Conservation (phyloP, 2,888 invertebrate species). For the Sicus ferrugineus region DNA sequence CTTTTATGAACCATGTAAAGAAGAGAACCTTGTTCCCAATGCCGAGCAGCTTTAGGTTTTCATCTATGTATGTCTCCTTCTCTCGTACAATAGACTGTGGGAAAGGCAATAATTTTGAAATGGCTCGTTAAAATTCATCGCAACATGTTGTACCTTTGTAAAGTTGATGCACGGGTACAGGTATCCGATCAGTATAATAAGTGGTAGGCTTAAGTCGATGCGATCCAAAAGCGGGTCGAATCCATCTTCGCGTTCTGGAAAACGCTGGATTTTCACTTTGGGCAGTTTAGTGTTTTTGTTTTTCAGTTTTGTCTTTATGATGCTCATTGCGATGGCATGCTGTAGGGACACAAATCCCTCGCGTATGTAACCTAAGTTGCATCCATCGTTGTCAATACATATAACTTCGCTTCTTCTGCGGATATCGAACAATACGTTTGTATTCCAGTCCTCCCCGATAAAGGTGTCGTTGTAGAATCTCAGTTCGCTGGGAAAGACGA, state of each 20-base stretch:
- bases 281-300: conserved; percentile 33
- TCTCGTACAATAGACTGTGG: conserved; percentile 51
- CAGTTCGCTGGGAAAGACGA: conserved; percentile 51
- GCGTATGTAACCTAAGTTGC: conserved; percentile 64
- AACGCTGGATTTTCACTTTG: conserved; percentile 44
- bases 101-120: background rate
- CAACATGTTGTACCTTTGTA: conserved; percentile 66
- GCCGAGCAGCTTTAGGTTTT: conserved; percentile 88
- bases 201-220: conserved; percentile 72
- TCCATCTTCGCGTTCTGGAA: conserved; percentile 65
- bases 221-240: conserved; percentile 72
- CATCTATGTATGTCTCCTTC: conserved; percentile 62
- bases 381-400: conserved; percentile 63
- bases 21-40: conserved; percentile 81
- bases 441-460: conserved; percentile 49
- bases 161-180: conserved; percentile 80
- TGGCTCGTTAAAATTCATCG: conserved; percentile 9
- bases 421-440: conserved; percentile 40
- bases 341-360: conserved; percentile 75
- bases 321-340: conserved; percentile 66
- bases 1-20: conserved; percentile 82
- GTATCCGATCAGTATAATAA: conserved; percentile 80
- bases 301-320: conserved; percentile 45
- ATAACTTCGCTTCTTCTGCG: background rate
- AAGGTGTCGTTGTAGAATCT: conserved; percentile 37